Evolutionary conservation across 2,888 invertebrate species (phyloP), one percentile per base, ranked within the genome.

Genomic region (Agonum fuliginosum): DNA sequence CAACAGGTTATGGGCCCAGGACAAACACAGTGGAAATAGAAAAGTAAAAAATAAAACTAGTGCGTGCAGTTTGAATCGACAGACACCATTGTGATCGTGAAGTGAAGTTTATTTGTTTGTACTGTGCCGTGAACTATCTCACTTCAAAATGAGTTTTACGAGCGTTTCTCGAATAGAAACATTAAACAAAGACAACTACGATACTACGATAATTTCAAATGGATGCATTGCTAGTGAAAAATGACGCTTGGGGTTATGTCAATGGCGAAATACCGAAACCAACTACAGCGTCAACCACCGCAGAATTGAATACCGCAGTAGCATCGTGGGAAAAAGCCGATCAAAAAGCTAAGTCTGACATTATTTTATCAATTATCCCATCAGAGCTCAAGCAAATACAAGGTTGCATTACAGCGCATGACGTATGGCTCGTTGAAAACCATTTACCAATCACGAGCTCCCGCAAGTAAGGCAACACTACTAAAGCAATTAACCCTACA

Each of bases 381-480:
- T 75, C 82, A 0, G 84, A 86, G 80, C 74, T 85, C 8, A 83
- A 84, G 30, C 81, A 83, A 73, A 78, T 85, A 1, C 82, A 83
- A 37, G 79, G 80, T 19, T 86, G 84, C 77, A 46, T 41, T 1
- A 85, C 84, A 1, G 81, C 86, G 1, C 81, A 81, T 3, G 82
- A 83, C 6, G 80, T 86, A 12, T 87, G 86, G 87, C 12, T 79
- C 2, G 76, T 79, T 87, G 17, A 77, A 85, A 54, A 27, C 54
- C 1, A 84, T 84, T 14, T 85, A 84, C 70, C 82, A 85, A 79
- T 86, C 85, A n/a, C 82, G 81, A 62, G 86, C 85, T 2, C 85
- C 85, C 0, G 85, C 86, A 0, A 78, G 84, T 27, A 87, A 87
- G 75, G 86, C 86, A 0, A 85, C 84, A 1, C 78, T 87, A 1